Percentiles rank a stretch among this genome's conserved stretches.
phyloP scores from a whole-genome alignment of 2,888 invertebrate genomes.

The Rhagophthalmus giganteus region DNA sequence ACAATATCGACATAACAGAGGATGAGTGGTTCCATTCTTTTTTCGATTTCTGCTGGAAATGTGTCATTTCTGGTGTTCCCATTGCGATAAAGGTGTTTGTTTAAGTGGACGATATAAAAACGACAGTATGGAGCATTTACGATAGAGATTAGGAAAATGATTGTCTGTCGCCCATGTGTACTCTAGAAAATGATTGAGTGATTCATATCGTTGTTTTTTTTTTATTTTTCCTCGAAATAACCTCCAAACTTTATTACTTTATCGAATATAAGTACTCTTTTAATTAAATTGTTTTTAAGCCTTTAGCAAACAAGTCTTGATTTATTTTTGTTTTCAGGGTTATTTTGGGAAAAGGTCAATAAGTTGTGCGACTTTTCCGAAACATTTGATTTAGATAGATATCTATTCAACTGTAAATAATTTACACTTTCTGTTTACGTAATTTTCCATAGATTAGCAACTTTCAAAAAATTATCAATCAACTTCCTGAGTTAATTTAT shows the following conservation, averaged over 20 bases:
- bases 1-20: constrained; percentile 30
- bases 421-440: not conserved
- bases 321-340: not conserved
- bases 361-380: not conserved
- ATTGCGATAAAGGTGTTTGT: constrained; percentile 25
- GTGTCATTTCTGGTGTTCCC: constrained; percentile 7
- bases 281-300: not conserved
- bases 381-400: too few species aligned
- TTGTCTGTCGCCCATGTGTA: constrained; percentile 17
- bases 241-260: not conserved
- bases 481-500: too few species aligned
- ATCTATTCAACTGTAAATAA: not conserved
- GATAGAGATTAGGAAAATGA: constrained; percentile 19
- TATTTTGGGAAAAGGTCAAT: not conserved
- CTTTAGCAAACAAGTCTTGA: not conserved
- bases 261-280: not conserved
- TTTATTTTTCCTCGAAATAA: constrained; percentile 1
- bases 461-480: too few species aligned
- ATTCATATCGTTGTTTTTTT: not conserved
- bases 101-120: constrained; percentile 18
- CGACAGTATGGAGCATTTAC: constrained; percentile 7
- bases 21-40: constrained; percentile 21
- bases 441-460: not conserved
- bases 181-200: constrained; percentile 7
- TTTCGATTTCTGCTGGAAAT: constrained; percentile 21